These are phyloP conservation scores for Hyles euphorbiae DNA, from an alignment of 1,140 invertebrate species.

Conservation along the genomic window DNA sequence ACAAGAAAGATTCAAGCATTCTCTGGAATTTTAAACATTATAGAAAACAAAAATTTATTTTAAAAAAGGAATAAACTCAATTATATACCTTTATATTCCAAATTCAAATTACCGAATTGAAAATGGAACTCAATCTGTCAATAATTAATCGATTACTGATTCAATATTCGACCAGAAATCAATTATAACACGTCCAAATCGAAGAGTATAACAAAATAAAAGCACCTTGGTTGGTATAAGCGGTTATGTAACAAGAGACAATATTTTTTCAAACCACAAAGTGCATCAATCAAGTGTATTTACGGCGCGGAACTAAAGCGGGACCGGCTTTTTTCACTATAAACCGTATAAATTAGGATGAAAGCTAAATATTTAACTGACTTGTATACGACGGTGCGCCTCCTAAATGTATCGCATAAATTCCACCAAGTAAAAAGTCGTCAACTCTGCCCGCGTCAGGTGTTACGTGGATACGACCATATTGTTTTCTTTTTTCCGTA, in stretches of 20 bases:
- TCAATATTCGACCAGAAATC: too few relatives aligned
- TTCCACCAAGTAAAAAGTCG: conserved; percentile 68
- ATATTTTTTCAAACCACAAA: conserved; percentile 5
- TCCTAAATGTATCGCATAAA: conserved; percentile 71
- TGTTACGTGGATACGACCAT: conserved; percentile 34
- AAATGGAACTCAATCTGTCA: too few relatives aligned
- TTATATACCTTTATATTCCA: too few relatives aligned
- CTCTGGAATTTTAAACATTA: too few relatives aligned
- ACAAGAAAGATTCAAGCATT: too few relatives aligned
- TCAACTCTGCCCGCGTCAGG: conserved; percentile 44
- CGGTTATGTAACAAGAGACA: neutral
- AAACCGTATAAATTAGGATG: conserved; percentile 67
- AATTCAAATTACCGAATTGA: too few relatives aligned
- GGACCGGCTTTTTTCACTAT: conserved; percentile 46
- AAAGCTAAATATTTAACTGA: conserved; percentile 69
- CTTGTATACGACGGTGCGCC: conserved; percentile 61
- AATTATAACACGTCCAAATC: too few relatives aligned
- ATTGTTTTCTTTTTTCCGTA: neutral
- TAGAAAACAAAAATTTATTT: too few relatives aligned
- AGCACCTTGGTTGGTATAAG: too few relatives aligned
- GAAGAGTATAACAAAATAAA: too few relatives aligned
- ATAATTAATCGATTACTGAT: too few relatives aligned
- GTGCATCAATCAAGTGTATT: conserved; percentile 52
- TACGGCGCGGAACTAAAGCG: conserved; percentile 60
- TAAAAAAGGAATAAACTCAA: too few relatives aligned